These are phyloP conservation scores for Amiota minor DNA, from an alignment of 2,888 invertebrate species.

Conservation along the genomic window DNA sequence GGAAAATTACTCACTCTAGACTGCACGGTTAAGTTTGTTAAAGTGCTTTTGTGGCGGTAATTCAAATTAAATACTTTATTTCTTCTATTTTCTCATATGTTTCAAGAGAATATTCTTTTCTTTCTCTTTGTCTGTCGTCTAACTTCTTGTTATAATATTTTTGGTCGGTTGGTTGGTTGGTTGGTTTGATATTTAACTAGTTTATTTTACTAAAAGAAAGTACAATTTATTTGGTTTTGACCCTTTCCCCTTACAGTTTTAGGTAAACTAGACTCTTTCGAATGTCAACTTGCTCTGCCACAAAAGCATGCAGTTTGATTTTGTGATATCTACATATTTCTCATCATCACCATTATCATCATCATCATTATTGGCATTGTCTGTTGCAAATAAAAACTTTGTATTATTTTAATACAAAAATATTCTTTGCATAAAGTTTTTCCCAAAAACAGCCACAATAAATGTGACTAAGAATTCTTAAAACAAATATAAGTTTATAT, in stretches of 20 bases:
- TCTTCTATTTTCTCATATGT: not conserved
- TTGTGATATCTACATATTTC: not conserved
- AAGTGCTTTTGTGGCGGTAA: slow-evolving; percentile 24
- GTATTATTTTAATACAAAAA: no score
- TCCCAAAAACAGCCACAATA: no score
- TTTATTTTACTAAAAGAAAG: slow-evolving; percentile 1
- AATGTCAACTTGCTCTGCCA: not conserved
- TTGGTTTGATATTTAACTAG: slow-evolving; percentile 13
- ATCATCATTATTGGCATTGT: no score
- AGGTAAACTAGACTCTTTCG: no score
- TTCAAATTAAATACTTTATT: slow-evolving; percentile 21
- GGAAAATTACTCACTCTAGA: no score
- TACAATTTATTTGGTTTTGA: no score
- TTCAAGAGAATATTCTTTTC: not conserved
- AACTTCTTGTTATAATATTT: not conserved
- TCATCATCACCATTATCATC: not conserved
- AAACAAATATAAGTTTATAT: no score
- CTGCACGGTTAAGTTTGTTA: slow-evolving; percentile 10
- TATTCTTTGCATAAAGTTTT: no score
- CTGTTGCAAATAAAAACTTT: no score
- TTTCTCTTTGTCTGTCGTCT: not conserved
- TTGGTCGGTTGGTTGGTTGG: not conserved
- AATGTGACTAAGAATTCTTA: no score
- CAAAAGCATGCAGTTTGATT: slow-evolving; percentile 15
- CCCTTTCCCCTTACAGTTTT: not conserved